These are phyloP conservation scores for Clytia hemisphaerica DNA, from an alignment of 30 jellyfish, hydroid and myxozoan genomes.

Conservation along the genomic window DNA sequence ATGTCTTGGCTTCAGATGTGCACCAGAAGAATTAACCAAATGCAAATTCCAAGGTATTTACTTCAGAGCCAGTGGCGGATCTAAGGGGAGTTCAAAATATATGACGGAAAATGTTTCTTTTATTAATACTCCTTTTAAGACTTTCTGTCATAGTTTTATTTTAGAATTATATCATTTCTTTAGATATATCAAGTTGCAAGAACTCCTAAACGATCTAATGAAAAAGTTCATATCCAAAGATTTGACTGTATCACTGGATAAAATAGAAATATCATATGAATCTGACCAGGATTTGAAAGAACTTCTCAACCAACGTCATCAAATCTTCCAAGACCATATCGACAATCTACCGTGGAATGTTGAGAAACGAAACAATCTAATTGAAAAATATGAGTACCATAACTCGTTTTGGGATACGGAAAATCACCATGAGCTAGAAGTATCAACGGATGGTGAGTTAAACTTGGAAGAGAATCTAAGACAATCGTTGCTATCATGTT, in stretches of 20 bases:
- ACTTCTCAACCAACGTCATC: background rate
- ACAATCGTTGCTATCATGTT: conserved; percentile 50
- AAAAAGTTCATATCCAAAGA: background rate
- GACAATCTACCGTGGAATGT: conserved; percentile 28
- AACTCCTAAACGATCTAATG: conserved; percentile 17
- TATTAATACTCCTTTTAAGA: too few relatives aligned
- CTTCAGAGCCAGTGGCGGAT: too few relatives aligned
- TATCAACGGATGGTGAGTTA: conserved; percentile 50
- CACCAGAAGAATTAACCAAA: conserved; percentile 52
- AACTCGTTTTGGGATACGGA: conserved; percentile 32
- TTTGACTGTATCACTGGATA: background rate
- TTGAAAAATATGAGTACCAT: conserved; percentile 36
- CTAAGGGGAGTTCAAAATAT: too few relatives aligned
- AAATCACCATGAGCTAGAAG: conserved; percentile 13
- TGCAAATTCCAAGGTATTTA: conserved; percentile 77
- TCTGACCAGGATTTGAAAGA: background rate
- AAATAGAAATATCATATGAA: background rate
- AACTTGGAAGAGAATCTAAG: conserved; percentile 59
- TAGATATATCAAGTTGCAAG: conserved; percentile 31
- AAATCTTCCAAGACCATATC: conserved; percentile 6
- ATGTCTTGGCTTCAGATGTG: conserved; percentile 34
- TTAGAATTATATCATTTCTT: too few relatives aligned
- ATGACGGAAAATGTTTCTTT: background rate
- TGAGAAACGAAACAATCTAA: conserved; percentile 11
- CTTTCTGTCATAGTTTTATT: too few relatives aligned